phyloP scores from a whole-genome alignment of 2,797 vertebrate genomes.

The Falco peregrinus region DNA sequence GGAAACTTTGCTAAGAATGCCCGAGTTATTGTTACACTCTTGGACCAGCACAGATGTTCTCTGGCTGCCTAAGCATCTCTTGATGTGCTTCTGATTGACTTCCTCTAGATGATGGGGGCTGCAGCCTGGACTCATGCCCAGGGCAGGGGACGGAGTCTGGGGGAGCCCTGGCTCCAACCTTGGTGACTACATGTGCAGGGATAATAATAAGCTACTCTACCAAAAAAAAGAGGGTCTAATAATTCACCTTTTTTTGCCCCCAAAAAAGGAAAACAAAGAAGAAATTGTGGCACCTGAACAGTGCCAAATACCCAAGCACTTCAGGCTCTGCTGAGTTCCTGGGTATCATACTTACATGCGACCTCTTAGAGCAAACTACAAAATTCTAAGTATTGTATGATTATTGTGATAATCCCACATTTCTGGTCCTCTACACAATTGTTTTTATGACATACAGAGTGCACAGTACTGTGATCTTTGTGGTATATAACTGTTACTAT shows the following conservation, averaged over 20 bases:
- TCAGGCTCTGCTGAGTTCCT: neutral
- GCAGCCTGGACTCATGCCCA: neutral
- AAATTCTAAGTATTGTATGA: neutral
- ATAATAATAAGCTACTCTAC: neutral
- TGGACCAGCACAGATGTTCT: neutral
- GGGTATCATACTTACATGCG: rapidly evolving
- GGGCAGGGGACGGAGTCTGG: no score
- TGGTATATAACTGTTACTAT: neutral
- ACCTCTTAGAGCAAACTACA: neutral
- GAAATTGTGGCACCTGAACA: neutral
- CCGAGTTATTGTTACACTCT: neutral
- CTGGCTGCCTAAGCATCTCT: neutral
- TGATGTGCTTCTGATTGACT: neutral
- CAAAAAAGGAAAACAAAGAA: neutral
- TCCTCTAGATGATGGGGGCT: neutral
- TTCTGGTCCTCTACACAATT: neutral
- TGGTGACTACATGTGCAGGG: neutral
- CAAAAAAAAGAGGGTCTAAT: neutral
- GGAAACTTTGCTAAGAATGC: neutral
- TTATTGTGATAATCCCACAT: neutral
- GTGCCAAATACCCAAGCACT: neutral
- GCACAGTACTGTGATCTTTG: neutral
- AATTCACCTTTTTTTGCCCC: rapidly evolving
- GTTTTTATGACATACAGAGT: neutral
- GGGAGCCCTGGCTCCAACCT: neutral